Base-by-base conservation (phyloP, 1,140 invertebrate species). In the Gryon sp. region DNA sequence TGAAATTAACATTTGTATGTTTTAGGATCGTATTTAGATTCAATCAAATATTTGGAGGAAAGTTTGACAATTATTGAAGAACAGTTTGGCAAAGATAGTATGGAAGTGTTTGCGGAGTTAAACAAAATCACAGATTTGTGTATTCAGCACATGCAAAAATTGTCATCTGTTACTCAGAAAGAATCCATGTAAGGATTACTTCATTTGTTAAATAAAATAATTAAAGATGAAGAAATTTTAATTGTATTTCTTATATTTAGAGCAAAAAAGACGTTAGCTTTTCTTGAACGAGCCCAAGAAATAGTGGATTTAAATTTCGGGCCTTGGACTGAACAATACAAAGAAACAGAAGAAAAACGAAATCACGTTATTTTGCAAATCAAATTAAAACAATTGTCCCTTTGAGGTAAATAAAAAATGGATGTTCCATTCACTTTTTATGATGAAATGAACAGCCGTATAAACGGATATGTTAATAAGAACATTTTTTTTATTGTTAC, bases 91-190 rank as follows among this genome's bases (percentile, higher is more conserved):
- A 63, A 60, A 5, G 82, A 85, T 24, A 92, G 91, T 73, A 84
- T 92, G 40, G 91, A 93, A 84, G 70, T 91, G 52, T 89, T 86
- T 0, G 85, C 90, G 57, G 91, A 92, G 82, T 83, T 92, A 14
- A 89, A 88, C 34, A 90, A 90, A 80, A 79, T 90, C 2, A 88
- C 84, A 2, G 88, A 89, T 45, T 36, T 88, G 41, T 87, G 80
- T 43, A 57, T 86, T 60, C 77, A 55, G 24, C 83, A 85, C 70
- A 68, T 89, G 19, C 59, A 80, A 50, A 63, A 79, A 18, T 59
- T 83, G 57, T 45, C 40, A 6, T 79, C 83, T 12, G 69, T 34
- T 16, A 68, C 57, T 24, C 59, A 74, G 2, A 55, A 76, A n/a
- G 77, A 77, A 40, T 84, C 86, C 22, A 86, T 83, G 86, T 86